Evolutionary conservation across 2,797 vertebrate species (phyloP).

Genomic region (Pseudomugil gertrudae): DNA sequence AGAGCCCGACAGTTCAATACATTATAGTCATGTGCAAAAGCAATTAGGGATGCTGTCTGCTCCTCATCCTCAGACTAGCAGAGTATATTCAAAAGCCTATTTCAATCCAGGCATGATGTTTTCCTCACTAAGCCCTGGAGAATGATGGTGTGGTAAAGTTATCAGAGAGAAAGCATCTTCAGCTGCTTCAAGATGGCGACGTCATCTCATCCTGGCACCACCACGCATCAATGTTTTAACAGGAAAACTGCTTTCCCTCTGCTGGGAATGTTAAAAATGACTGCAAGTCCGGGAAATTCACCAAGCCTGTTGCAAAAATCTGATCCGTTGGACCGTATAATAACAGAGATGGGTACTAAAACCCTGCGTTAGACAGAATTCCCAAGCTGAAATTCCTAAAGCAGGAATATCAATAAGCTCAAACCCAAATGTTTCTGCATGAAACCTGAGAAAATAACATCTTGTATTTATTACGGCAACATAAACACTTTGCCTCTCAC

Average conservation of each 20-base stretch:
- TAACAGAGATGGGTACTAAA: not conserved
- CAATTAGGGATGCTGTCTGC: conserved; percentile 55
- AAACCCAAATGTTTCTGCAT: not conserved
- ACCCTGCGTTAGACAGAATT: not conserved
- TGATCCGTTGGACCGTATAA: not conserved
- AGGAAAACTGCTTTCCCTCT: not conserved
- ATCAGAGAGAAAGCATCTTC: too few relatives aligned
- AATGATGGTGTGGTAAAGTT: conserved; percentile 59
- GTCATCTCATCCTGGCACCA: conserved; percentile 6
- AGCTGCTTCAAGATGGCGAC: conserved; percentile 3
- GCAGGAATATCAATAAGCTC: not conserved
- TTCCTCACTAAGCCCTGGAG: conserved; percentile 39
- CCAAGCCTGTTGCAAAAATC: not conserved
- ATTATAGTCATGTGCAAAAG: conserved; percentile 64
- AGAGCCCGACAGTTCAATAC: conserved; percentile 23
- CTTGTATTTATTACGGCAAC: not conserved
- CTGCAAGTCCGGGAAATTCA: not conserved
- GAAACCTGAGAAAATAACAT: not conserved
- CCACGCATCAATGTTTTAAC: conserved; percentile 8
- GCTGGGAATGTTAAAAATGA: not conserved
- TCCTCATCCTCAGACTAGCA: conserved; percentile 42
- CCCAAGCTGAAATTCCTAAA: not conserved
- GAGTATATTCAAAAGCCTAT: conserved; percentile 13
- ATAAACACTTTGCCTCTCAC: not conserved
- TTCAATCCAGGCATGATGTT: conserved; percentile 30